Percentiles rank a stretch among this genome's conserved stretches.
phyloP scores from a whole-genome alignment of 2,113 vertebrate species.

The Lates calcarifer region DNA sequence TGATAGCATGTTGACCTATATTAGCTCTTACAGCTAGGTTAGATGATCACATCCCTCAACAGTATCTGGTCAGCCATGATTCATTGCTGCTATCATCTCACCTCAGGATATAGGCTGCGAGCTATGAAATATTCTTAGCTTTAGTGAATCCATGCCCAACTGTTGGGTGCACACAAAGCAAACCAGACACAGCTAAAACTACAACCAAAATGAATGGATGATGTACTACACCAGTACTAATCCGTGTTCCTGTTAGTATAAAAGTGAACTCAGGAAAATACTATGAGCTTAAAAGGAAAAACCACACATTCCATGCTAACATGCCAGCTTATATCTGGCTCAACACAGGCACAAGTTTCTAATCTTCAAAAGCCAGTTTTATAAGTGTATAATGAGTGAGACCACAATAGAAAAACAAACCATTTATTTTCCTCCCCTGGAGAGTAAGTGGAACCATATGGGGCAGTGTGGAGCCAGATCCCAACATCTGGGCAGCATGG shows the following conservation, averaged over 20 bases:
- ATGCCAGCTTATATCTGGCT: constrained; percentile 78
- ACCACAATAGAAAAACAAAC: constrained; percentile 85
- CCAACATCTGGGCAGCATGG: constrained; percentile 80
- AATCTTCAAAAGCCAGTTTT: constrained; percentile 85
- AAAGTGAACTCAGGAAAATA: constrained; percentile 69
- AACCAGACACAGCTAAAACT: constrained; percentile 60
- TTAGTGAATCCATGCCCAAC: constrained; percentile 33
- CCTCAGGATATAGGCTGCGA: constrained; percentile 20
- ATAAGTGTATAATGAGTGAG: constrained; percentile 82
- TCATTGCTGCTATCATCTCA: background rate
- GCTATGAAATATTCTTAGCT: constrained; percentile 34
- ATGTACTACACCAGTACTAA: constrained; percentile 62
- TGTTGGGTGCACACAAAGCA: constrained; percentile 39
- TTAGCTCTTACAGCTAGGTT: background rate
- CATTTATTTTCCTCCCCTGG: constrained; percentile 82
- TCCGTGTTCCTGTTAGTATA: constrained; percentile 69
- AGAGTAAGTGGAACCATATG: constrained; percentile 83
- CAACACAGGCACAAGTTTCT: constrained; percentile 77
- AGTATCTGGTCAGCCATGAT: constrained; percentile 6
- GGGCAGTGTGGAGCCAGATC: constrained; percentile 65
- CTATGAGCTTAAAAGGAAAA: constrained; percentile 74
- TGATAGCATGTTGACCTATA: constrained; percentile 28
- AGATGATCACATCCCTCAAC: constrained; percentile 9
- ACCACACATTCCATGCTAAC: constrained; percentile 77
- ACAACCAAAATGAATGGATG: constrained; percentile 55